Evolutionary conservation across 2,888 invertebrate species (phyloP), one percentile per base, ranked within the genome.

Genomic region (Acleris emargana): DNA sequence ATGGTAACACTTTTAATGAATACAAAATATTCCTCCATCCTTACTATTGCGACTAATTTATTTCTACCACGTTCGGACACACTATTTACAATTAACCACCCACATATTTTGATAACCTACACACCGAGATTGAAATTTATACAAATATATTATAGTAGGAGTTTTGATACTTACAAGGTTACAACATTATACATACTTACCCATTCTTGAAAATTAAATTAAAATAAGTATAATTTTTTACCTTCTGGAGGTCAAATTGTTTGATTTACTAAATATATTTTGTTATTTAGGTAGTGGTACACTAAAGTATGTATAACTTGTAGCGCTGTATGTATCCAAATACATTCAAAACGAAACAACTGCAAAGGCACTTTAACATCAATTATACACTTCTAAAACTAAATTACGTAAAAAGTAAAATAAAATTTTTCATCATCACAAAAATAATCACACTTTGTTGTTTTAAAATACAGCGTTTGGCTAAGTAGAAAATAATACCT

Each of bases 301-400:
- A 45, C 17, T 17, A 16, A 20, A 50, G 9, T 47, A 64, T 58
- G n/a, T 47, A 64, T 58, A 28, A 59, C 47, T 50, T 20, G 47
- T n/a, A 43, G 47, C 64, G 42, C 28, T 49, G 38, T 9, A 38
- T 20, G 5, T 47, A 59, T 25, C 42, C n/a, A 13, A 28, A 59
- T 58, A 20, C 32, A 50, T 58, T 18, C 16, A 20, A 64, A 59
- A 64, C 20, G 59, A 64, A 60, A 54, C 45, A 59, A 64, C 28
- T 49, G 59, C 54, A 64, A 64, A 64, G 64, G 64, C 64, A 64
- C 64, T 64, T 64, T 43, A 59, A 59, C 58, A 63, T 32, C 58
- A 64, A 64, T 60, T 49, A 58, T 49, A 22, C 32, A n/a, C 45
- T 54, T 18, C 54, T 25, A 20, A 42, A 64, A 52, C 58, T 53